Evolutionary conservation across 1,140 invertebrate genomes (phyloP).

Genomic region (Acromyrmex echinatior): DNA sequence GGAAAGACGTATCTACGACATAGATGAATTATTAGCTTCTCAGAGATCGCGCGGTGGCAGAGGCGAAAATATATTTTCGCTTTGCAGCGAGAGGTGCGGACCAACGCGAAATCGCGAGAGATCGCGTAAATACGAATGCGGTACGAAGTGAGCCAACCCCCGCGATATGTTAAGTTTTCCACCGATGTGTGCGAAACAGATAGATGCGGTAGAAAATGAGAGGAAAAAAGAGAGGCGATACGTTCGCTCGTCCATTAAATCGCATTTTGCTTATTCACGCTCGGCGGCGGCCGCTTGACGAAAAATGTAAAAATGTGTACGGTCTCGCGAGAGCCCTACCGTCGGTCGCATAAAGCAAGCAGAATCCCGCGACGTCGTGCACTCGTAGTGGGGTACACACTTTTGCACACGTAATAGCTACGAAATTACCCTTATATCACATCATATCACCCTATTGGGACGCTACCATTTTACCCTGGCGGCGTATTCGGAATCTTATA

Average conservation of each 20-base stretch:
- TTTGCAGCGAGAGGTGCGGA: not conserved
- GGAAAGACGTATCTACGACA: conserved; percentile 50
- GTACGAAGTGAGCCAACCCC: not conserved
- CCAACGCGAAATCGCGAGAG: conserved; percentile 4
- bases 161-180: not conserved
- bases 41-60: conserved; percentile 22
- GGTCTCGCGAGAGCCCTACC: conserved; percentile 23
- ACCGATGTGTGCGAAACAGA: not conserved
- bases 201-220: not conserved
- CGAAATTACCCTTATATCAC: conserved; percentile 39
- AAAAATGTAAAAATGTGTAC: conserved; percentile 33
- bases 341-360: not conserved
- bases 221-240: not conserved
- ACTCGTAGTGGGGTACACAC: not conserved
- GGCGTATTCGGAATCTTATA: conserved; percentile 23
- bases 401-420: conserved; percentile 44
- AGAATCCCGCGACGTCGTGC: not conserved
- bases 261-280: conserved; percentile 17
- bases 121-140: not conserved
- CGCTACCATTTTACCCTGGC: conserved; percentile 38
- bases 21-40: conserved; percentile 55
- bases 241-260: conserved; percentile 46
- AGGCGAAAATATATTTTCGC: conserved; percentile 52
- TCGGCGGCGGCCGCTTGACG: conserved; percentile 16
- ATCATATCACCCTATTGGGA: conserved; percentile 50